A percentile compares a stretch with the other conserved stretches of the same genome.
Evolutionary conservation across 1,140 invertebrate species (phyloP).

Genomic region (Musca vetustissima): DNA sequence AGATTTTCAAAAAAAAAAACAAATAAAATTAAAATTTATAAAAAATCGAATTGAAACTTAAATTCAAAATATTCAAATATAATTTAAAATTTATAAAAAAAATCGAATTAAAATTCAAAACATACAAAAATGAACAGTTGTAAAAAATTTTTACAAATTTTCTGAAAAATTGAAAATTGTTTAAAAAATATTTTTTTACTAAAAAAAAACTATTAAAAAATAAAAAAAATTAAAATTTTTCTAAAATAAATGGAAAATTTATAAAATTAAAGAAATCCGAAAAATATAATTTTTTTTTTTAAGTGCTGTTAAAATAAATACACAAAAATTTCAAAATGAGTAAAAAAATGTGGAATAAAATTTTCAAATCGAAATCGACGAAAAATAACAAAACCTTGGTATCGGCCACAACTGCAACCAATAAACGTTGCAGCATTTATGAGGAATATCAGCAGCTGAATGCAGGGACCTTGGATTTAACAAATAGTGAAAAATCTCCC

Average conservation of each 20-base stretch:
- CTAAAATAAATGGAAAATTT: neutral
- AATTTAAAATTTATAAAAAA: too few relatives aligned
- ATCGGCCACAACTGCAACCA: conserved; percentile 30
- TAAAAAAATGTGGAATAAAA: conserved; percentile 54
- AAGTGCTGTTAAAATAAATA: neutral
- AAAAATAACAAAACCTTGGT: conserved; percentile 34
- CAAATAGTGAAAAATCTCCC: too few relatives aligned
- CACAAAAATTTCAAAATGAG: conserved; percentile 37
- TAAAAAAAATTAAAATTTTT: neutral
- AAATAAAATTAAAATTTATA: too few relatives aligned
- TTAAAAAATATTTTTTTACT: neutral
- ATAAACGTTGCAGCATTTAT: conserved; percentile 49
- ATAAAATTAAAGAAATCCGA: conserved; percentile 6
- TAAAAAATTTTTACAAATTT: too few relatives aligned
- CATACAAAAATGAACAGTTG: too few relatives aligned
- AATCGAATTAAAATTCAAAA: too few relatives aligned
- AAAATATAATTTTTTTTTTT: neutral
- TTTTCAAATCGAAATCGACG: conserved; percentile 49
- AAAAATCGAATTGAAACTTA: too few relatives aligned
- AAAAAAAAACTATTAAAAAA: too few relatives aligned
- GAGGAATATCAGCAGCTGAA: conserved; percentile 51
- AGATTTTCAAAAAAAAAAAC: too few relatives aligned
- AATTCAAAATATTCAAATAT: too few relatives aligned
- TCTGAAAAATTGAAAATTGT: too few relatives aligned
- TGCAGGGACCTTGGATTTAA: conserved; percentile 25